Percentiles rank a stretch among this genome's conserved stretches.
phyloP scores from a whole-genome alignment of 2,113 vertebrate genomes.

The Malurus elegans region DNA sequence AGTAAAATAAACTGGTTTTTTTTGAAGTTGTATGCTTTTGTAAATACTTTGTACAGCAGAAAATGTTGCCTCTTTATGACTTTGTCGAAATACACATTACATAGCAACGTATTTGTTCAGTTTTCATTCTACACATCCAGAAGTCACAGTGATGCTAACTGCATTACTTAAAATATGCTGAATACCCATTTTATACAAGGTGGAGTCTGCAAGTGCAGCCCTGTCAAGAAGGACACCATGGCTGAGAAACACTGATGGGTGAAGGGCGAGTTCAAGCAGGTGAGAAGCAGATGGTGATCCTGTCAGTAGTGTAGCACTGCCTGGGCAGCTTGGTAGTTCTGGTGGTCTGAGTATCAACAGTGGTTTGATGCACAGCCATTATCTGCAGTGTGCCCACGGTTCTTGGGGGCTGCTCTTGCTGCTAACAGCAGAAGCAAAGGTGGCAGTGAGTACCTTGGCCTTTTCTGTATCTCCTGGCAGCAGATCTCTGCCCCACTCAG shows the following conservation, averaged over 20 bases:
- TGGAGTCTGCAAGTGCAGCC: neutral
- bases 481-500: neutral
- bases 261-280: neutral
- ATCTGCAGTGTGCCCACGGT: neutral
- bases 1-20: slow-evolving; percentile 66
- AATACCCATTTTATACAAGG: neutral
- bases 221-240: neutral
- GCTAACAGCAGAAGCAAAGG: neutral
- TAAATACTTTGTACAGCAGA: slow-evolving; percentile 18
- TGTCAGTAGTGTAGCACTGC: neutral
- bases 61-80: neutral
- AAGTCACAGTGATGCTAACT: neutral
- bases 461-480: neutral
- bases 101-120: neutral
- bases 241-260: neutral
- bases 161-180: neutral
- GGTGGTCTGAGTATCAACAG: neutral
- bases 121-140: neutral
- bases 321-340: neutral
- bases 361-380: neutral
- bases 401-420: neutral
- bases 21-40: slow-evolving; percentile 42
- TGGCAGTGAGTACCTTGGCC: neutral
- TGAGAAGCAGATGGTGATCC: neutral
- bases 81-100: slow-evolving; percentile 31